Conservation (phyloP, 2,888 invertebrate genomes). For the Spisula subtruncata region DNA sequence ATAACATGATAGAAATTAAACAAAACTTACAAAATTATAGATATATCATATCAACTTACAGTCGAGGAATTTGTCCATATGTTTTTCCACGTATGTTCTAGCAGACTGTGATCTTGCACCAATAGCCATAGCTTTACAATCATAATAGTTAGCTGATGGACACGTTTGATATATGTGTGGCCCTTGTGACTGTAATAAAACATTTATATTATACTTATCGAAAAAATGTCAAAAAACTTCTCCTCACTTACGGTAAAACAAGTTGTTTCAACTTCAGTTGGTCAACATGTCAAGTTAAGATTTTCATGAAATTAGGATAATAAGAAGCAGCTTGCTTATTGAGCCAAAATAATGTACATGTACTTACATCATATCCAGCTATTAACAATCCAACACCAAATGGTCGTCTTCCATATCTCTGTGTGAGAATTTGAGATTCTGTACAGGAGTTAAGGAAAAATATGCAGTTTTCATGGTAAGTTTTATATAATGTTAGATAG, state of each 20-base stretch:
- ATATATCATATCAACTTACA: slow-evolving; percentile 84
- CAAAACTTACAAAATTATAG: neutral
- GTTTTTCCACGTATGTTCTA: slow-evolving; percentile 98
- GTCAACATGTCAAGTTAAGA: too few relatives aligned
- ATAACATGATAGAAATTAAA: neutral
- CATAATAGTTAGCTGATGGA: slow-evolving; percentile 98
- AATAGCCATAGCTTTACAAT: slow-evolving; percentile 99
- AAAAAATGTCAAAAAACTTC: too few relatives aligned
- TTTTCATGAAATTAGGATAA: too few relatives aligned
- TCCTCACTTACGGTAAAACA: too few relatives aligned
- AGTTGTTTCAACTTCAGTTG: too few relatives aligned
- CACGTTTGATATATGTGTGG: slow-evolving; percentile 98
- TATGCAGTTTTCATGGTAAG: too few relatives aligned
- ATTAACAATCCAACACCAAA: slow-evolving; percentile 99
- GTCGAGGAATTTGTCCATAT: slow-evolving; percentile 92
- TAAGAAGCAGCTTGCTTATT: too few relatives aligned
- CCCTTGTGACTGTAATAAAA: slow-evolving; percentile 89
- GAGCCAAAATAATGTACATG: too few relatives aligned
- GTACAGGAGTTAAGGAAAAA: slow-evolving; percentile 50
- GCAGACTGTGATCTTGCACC: slow-evolving; percentile 99
- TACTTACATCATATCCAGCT: slow-evolving; percentile 97
- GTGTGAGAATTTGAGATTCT: slow-evolving; percentile 98
- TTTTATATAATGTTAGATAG: too few relatives aligned
- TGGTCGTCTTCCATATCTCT: slow-evolving; percentile 98
- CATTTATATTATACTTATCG: too few relatives aligned